Base-by-base conservation (phyloP, 2,888 invertebrate species). In the Cynaeus angustus region DNA sequence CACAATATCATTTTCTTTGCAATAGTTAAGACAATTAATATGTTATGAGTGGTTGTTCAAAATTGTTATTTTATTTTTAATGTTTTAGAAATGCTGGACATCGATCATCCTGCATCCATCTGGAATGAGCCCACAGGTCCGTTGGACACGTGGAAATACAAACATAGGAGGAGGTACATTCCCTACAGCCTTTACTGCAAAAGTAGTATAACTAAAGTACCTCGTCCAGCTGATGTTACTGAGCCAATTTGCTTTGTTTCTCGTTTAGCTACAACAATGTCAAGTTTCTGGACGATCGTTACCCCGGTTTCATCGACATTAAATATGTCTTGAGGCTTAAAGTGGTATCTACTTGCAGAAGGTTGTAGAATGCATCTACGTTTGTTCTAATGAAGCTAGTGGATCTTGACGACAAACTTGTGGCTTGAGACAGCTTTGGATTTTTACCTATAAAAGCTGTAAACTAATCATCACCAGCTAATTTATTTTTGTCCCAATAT, bases 271-370 rank as follows among this genome's bases (percentile, higher is more conserved):
- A 83, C 52, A n/a, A 84, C 66, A 73, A 46, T 72, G 43, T 72
- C 64, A 4, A 83, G 83, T 65, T 78, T 81, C 65, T 84, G 83
- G 1, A 85, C 84, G 1, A 83, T 84, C 6, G 84, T 83, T 0
- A 83, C 71, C 0, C 82, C 83, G 0, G 82, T 81, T 74, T 85
- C 82, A 59, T 84, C 83, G 13, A 81, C 71, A 74, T 85, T 84
- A 67, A 75, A 85, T 48, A 85, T 83, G 71, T 83, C 77, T 38
- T 76, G 72, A 33, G 77, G 68, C 71, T 70, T 65, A 76, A 76
- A 77, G 28, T 75, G 74, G 68, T 73, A 68, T 59, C 74, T 26
- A 8, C 8, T 8, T 8, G 8, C 8, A 30, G n/a, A 8, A 37
- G n/a, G 7, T 37, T 37, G 37, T 37, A 33, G 14, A 53, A 53